Percentiles rank a stretch among this genome's conserved stretches.
Conservation (phyloP, 2,888 invertebrate genomes). For the Drosophila paracracens region DNA sequence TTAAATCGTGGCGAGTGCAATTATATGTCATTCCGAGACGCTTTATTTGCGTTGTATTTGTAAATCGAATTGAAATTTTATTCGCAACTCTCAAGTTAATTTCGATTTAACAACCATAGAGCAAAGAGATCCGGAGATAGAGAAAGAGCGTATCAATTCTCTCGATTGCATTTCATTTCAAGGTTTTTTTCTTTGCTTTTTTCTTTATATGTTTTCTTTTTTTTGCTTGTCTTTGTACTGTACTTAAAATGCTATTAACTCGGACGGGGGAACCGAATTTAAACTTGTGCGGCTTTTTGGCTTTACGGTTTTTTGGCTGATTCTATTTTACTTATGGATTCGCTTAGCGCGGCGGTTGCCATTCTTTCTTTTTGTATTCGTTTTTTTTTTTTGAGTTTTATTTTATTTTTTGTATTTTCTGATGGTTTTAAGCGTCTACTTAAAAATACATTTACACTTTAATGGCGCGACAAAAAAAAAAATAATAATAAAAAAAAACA, state of each 20-base stretch:
- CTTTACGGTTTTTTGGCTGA: conserved; percentile 55
- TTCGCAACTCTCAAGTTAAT: conserved; percentile 37
- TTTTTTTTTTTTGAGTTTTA: conserved; percentile 7
- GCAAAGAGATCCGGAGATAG: background rate
- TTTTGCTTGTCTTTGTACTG: conserved; percentile 39
- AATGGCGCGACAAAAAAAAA: conserved; percentile 58
- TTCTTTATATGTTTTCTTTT: background rate
- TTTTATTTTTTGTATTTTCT: conserved; percentile 2
- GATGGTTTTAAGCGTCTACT: conserved; percentile 62
- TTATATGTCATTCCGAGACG: conserved; percentile 5
- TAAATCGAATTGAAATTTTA: conserved; percentile 43
- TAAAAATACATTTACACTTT: conserved; percentile 81
- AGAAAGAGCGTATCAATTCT: conserved; percentile 5
- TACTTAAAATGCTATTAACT: conserved; percentile 81
- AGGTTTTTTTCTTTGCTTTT: background rate
- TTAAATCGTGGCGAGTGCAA: background rate
- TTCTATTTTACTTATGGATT: conserved; percentile 62
- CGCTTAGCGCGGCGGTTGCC: conserved; percentile 5
- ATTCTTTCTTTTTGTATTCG: background rate
- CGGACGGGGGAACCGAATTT: conserved; percentile 49
- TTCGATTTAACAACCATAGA: conserved; percentile 46
- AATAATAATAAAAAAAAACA: conserved; percentile 7
- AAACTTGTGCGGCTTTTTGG: conserved; percentile 76
- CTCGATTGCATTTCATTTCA: background rate
- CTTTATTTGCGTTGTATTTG: conserved; percentile 18